Percentiles rank a stretch among this genome's conserved stretches.
phyloP scores from a whole-genome alignment of 2,797 vertebrate genomes.

The Muscicapa comitata region DNA sequence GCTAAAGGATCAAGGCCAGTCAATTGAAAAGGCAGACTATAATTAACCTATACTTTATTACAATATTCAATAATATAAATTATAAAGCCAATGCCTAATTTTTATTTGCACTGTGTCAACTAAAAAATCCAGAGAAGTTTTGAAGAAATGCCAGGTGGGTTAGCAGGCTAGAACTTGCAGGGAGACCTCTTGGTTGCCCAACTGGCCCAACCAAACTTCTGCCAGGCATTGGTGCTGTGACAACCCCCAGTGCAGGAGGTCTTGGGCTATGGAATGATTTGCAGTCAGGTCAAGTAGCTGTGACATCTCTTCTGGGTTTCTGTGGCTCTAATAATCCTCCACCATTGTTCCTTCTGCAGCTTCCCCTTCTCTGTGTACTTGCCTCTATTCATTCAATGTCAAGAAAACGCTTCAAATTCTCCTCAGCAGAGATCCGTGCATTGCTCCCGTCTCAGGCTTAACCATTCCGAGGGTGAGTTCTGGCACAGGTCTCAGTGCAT shows the following conservation, averaged over 20 bases:
- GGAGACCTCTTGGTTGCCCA: background rate
- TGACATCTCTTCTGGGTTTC: background rate
- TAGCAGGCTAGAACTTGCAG: background rate
- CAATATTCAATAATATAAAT: background rate
- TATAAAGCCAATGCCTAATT: background rate
- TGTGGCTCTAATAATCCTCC: background rate
- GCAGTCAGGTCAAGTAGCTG: background rate
- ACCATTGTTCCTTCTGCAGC: background rate
- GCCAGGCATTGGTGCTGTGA: background rate
- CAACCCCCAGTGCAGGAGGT: background rate
- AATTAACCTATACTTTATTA: background rate
- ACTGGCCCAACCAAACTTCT: background rate
- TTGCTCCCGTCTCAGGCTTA: background rate
- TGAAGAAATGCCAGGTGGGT: background rate
- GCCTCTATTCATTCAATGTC: background rate
- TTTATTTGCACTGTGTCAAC: background rate
- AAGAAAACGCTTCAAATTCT: background rate
- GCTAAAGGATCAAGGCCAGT: background rate
- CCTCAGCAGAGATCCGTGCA: rapidly evolving
- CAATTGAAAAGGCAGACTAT: background rate
- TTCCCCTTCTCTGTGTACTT: background rate
- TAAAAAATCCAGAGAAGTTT: background rate
- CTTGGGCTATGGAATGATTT: background rate
- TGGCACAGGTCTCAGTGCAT: background rate
- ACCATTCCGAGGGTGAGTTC: background rate